Percentiles rank a stretch among this genome's conserved stretches.
These are phyloP conservation scores for Gortyna flavago DNA, from an alignment of 2,888 invertebrate species.

Conservation along the genomic window DNA sequence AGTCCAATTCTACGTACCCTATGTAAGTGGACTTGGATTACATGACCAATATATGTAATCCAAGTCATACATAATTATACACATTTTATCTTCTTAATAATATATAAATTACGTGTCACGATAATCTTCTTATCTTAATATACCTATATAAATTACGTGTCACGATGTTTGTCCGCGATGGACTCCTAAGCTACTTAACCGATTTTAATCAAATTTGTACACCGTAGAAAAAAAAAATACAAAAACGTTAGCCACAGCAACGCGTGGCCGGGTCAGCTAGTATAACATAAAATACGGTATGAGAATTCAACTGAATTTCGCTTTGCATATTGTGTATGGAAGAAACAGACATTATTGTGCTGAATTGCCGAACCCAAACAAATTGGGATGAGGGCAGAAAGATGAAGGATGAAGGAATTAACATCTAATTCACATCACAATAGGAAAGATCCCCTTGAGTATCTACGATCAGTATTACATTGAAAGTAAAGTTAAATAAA, in stretches of 20 bases:
- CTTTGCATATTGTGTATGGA: neutral
- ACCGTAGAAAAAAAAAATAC: too few relatives aligned
- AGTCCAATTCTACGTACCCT: neutral
- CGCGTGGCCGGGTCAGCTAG: too few relatives aligned
- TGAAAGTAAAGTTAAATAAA: neutral
- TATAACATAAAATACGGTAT: neutral
- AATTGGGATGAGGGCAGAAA: neutral
- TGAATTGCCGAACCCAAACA: neutral
- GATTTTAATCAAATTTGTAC: too few relatives aligned
- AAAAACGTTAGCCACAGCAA: too few relatives aligned
- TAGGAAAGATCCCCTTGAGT: neutral
- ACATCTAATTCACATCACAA: constrained; percentile 2
- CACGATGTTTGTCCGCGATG: too few relatives aligned
- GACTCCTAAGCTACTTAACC: too few relatives aligned
- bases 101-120: too few relatives aligned
- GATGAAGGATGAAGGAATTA: neutral
- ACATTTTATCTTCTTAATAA: too few relatives aligned
- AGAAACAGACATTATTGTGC: neutral
- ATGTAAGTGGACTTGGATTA: neutral
- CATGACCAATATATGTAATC: too few relatives aligned
- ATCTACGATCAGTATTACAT: neutral
- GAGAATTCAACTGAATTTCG: neutral
- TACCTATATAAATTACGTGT: too few relatives aligned
- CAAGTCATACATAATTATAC: too few relatives aligned
- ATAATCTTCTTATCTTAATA: too few relatives aligned